Evolutionary conservation across 2,797 vertebrate species (phyloP), one percentile per base, ranked within the genome.

Genomic region (Dendrocincla fuliginosa): DNA sequence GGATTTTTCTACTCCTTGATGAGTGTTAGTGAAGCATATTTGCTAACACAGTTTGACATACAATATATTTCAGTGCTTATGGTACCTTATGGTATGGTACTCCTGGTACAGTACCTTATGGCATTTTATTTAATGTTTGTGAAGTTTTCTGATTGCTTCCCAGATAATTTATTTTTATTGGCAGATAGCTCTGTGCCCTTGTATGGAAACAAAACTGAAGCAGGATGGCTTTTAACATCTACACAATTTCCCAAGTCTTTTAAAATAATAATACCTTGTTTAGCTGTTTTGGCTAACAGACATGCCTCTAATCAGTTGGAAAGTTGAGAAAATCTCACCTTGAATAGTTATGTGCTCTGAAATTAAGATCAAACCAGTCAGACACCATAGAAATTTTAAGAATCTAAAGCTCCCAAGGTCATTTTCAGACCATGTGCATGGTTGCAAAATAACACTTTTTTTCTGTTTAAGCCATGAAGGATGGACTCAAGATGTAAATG

Each of bases 1-100:
- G 81, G 44, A 55, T 77, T 77, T 91, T 83, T 46, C 60, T 87
- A 50, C 60, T 97, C 76, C 82, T 86, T 91, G 80, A 73, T 86
- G 79, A 81, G 41, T 65, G 55, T 90, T 93, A 92, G 91, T 73
- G 77, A 93, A 90, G 68, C 85, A 35, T 87, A 84, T 96, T 95
- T 96, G 85, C 93, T 95, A 94, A 90, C 80, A 80, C 41, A 59
- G 73, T 93, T 95, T 96, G 92, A 92, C 89, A 80, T 70, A 93
- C 50, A 94, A 69, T 95, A 93, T 95, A 95, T 96, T 93, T 89
- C 78, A 61, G 57, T 86, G 82, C 95, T 94, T 91, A 87, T 93
- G 91, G 83, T 90, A 89, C 88, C 94, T 96, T 97, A 95, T 94
- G 90, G 75, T 93, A 93, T 68, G 61, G 68, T 79, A 76, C 85